These are phyloP conservation scores for Cirrhinus mrigala DNA, from an alignment of 2,797 vertebrate genomes.

Conservation along the genomic window DNA sequence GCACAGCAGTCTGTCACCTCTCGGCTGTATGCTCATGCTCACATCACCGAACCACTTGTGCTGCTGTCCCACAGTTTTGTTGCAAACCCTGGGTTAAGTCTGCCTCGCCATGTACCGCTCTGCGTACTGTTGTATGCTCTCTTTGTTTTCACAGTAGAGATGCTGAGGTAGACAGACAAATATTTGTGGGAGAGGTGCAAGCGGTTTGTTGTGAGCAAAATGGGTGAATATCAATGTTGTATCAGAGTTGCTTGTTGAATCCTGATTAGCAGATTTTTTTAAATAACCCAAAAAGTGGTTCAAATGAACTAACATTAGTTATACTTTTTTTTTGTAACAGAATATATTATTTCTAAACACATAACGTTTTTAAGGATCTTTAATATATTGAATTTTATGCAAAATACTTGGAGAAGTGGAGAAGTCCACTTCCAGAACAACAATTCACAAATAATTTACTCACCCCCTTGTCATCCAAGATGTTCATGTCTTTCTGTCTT, in stretches of 20 bases:
- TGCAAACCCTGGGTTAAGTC: conserved; percentile 9
- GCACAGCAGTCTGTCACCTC: conserved; percentile 65
- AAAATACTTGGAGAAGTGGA: too few species aligned
- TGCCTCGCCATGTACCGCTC: neutral
- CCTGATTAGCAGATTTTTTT: neutral
- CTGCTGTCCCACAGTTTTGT: conserved; percentile 18
- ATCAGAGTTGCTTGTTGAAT: conserved; percentile 11
- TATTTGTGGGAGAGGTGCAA: conserved; percentile 37
- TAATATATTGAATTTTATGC: neutral
- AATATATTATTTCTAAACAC: neutral
- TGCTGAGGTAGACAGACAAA: conserved; percentile 36
- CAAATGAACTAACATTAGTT: neutral
- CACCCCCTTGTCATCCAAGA: too few species aligned
- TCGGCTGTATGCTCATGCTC: conserved; percentile 61
- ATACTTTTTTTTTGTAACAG: neutral
- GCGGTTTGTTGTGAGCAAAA: neutral
- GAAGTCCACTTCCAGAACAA: too few species aligned
- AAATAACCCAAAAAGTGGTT: neutral
- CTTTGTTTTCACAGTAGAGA: conserved; percentile 50
- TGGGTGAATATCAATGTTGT: conserved; percentile 4
- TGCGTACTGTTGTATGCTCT: conserved; percentile 9
- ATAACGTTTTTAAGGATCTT: neutral
- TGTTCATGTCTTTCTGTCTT: too few species aligned
- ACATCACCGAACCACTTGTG: conserved; percentile 62
- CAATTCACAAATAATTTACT: too few species aligned